Base-by-base conservation (phyloP, 2,113 vertebrate genomes). In the Platycercus adscitus region DNA sequence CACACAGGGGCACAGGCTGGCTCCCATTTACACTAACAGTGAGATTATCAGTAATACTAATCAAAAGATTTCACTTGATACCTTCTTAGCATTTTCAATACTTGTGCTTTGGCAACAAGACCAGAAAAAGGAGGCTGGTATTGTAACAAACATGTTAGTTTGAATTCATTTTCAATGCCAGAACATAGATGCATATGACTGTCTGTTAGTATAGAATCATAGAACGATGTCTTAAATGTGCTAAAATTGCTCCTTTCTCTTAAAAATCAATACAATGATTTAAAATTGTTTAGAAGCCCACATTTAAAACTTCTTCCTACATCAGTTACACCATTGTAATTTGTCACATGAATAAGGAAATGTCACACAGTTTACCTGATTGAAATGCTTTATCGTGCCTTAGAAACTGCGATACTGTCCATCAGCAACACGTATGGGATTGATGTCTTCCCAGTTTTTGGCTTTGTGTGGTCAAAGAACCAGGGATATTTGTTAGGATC, bases 81-180 rank as follows among this genome's bases (percentile, higher is more conserved):
- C 13, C 86, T 71, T 92, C 65, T 87, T 75, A 89, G 39, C 5
- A 41, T 72, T 92, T 95, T 91, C 80, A 93, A 83, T 78, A 88
- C 31, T 53, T 86, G 50, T 94, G 80, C 61, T 91, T 91, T 80
- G 43, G 82, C 80, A 97, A 68, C 13, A 47, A 92, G 95, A 72
- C 25, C 29, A 7, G 35, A 64, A 52, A 63, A 64, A 58, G 16
- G 55, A 86, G 91, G 39, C 2, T 4, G 25, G 12, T 33, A 47
- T 41, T 55, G 52, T 39, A 93, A 64, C 13, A 78, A 85, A 80
- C 18, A 6, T 17, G 77, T 11, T 60, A 7, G 46, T 94, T 95
- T 44, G 10, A 60, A 86, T 84, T 69, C 1, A 35, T 29, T 92
- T 80, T 50, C 88, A 83, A 15, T 31, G 85, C 14, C 37, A 61